Percentiles rank a stretch among this genome's conserved stretches.
These are phyloP conservation scores for Nannobrachium achirus DNA, from an alignment of 2,113 vertebrate genomes.

Conservation along the genomic window DNA sequence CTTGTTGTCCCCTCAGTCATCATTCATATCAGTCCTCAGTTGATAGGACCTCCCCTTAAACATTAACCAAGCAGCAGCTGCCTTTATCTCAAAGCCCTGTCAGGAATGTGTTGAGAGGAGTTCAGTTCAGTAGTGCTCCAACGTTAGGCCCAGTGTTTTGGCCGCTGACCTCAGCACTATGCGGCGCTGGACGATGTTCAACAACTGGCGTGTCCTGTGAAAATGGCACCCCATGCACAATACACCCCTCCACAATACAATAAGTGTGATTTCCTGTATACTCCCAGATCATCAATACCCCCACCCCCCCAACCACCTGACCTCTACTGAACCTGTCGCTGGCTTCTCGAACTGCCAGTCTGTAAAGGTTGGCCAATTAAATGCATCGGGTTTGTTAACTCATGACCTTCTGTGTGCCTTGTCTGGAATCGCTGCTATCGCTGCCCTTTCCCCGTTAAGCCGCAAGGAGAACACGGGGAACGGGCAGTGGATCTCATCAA, in stretches of 20 bases:
- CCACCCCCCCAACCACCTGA: background rate
- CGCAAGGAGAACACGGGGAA: background rate
- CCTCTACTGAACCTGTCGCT: constrained; percentile 12
- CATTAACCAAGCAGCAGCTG: constrained; percentile 39
- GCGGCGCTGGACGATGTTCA: constrained; percentile 22
- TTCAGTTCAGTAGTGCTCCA: constrained; percentile 3
- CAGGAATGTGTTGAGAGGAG: constrained; percentile 21
- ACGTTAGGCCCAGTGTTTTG: constrained; percentile 6
- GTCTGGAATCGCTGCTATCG: constrained; percentile 7
- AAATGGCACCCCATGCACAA: background rate
- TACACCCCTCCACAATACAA: background rate
- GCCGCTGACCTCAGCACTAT: constrained; percentile 13
- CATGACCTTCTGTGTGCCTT: constrained; percentile 25
- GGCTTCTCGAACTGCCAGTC: background rate
- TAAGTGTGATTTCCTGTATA: background rate
- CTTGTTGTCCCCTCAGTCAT: constrained; percentile 21
- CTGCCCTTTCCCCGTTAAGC: constrained; percentile 8
- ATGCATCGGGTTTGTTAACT: constrained; percentile 5
- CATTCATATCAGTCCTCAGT: constrained; percentile 36
- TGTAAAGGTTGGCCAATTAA: constrained; percentile 7
- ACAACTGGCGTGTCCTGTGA: background rate
- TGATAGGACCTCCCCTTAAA: constrained; percentile 31
- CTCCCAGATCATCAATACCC: background rate
- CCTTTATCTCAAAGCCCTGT: constrained; percentile 32
- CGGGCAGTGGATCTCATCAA: background rate